Base-by-base conservation (phyloP, 1,140 invertebrate genomes). In the Hirudo medicinalis region DNA sequence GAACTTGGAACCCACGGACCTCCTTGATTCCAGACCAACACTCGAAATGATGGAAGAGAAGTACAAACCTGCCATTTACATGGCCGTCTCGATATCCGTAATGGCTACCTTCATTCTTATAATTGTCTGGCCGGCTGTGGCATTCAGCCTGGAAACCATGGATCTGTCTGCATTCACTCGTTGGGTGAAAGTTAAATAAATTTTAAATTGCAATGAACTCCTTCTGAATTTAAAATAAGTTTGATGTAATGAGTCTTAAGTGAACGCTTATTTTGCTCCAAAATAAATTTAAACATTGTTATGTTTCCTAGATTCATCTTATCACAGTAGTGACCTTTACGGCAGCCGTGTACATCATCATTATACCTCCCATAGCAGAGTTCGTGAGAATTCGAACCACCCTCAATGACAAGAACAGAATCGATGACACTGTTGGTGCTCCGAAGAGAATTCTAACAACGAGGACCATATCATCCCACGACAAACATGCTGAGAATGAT, bases 121-220 rank as follows among this genome's bases (percentile, higher is more conserved):
- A 20, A 49, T 80, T 43, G 25, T 81, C 13, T 80, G 79, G 79
- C 81, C 81, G 5, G 71, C 73, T 11, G 67, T 75, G 15, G 78
- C 79, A 76, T 63, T 77, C 13, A 71, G 72, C 15, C 71, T 76
- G 0, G 76, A 72, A 0, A 74, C 76, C 19, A 75, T 80, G 75
- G 71, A 69, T n/a, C 55, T 55, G 15, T 40, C 69, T 0, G 71
- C 72, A 22, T 81, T 81, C 67, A 75, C 69, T 66, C 69, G 72
- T 29, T 80, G 79, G 80, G 79, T 75, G 71, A 13, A 75, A n/a
- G 77, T 80, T 43, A 71, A 77, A 67, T 76, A 76, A n/a, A 78
- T 79, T 67, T 80, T 76, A 60, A 60, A 73, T n/a, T 74, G 76
- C 53, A 79, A 76, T 74, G 71, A 74, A 54, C 54, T 68, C 43